A percentile compares a stretch with the other conserved stretches of the same genome.
These are phyloP conservation scores for Telenomus remus DNA, from an alignment of 1,140 invertebrate genomes.

Conservation along the genomic window DNA sequence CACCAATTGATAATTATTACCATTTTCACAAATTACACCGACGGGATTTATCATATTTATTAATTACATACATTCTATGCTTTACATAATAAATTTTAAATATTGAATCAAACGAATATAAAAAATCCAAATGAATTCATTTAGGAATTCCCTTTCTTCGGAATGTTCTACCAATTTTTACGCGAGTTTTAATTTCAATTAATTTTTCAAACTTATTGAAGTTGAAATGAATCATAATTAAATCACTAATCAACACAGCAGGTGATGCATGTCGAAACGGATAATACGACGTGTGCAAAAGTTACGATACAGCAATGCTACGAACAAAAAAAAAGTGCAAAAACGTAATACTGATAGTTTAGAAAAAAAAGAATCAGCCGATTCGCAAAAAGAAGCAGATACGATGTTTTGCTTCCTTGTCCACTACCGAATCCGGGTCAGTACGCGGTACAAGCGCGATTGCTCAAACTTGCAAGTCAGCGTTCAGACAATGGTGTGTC, in stretches of 20 bases:
- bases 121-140: too few relatives aligned
- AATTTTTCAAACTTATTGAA: slow-evolving; percentile 19
- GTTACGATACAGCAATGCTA: slow-evolving; percentile 19
- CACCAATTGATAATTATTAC: too few relatives aligned
- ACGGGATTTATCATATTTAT: too few relatives aligned
- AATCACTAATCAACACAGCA: slow-evolving; percentile 37
- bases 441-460: slow-evolving; percentile 26
- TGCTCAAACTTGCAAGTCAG: slow-evolving; percentile 53
- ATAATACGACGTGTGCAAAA: slow-evolving; percentile 33
- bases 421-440: slow-evolving; percentile 58
- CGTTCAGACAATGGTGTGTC: slow-evolving; percentile 42
- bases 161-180: too few relatives aligned
- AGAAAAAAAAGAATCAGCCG: not conserved
- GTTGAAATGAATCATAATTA: slow-evolving; percentile 29
- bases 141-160: too few relatives aligned
- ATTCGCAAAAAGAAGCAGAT: slow-evolving; percentile 28
- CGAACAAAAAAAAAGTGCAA: slow-evolving; percentile 23
- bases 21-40: too few relatives aligned
- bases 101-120: too few relatives aligned
- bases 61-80: too few relatives aligned
- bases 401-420: slow-evolving; percentile 53
- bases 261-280: slow-evolving; percentile 46
- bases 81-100: too few relatives aligned
- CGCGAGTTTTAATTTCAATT: too few relatives aligned
- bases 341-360: slow-evolving; percentile 4